These are phyloP conservation scores for Pomatorhinus ruficollis DNA, from an alignment of 2,113 vertebrate species.

Conservation along the genomic window DNA sequence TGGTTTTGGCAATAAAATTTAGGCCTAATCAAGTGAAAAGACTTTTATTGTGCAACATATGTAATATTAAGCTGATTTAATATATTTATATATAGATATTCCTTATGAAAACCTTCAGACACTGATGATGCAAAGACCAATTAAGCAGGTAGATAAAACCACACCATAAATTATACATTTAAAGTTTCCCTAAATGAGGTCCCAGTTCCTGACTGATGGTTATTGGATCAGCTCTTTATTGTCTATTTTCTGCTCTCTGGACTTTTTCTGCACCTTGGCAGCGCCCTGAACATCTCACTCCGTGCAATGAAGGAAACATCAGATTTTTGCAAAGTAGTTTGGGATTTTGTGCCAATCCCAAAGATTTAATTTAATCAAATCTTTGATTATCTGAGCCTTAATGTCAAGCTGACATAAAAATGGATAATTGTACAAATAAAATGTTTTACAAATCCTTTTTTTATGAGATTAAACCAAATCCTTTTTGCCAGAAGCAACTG, in stretches of 20 bases:
- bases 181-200: neutral
- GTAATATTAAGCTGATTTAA: neutral
- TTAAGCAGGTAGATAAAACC: neutral
- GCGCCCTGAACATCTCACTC: neutral
- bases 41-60: neutral
- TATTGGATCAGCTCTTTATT: neutral
- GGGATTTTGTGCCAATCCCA: neutral
- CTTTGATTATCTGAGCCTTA: neutral
- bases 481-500: neutral
- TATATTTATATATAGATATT: neutral
- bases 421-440: neutral
- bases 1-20: neutral
- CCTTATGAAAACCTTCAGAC: neutral
- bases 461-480: neutral
- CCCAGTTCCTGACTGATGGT: neutral
- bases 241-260: neutral
- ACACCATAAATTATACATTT: neutral
- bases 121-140: neutral
- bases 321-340: neutral
- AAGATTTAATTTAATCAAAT: neutral
- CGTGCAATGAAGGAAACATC: neutral
- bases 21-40: neutral
- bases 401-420: neutral
- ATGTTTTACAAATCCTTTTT: neutral
- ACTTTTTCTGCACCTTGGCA: no score